A percentile compares a stretch with the other conserved stretches of the same genome.
These are phyloP conservation scores for Nemotelus pantherinus DNA, from an alignment of 2,888 invertebrate species.

Conservation along the genomic window DNA sequence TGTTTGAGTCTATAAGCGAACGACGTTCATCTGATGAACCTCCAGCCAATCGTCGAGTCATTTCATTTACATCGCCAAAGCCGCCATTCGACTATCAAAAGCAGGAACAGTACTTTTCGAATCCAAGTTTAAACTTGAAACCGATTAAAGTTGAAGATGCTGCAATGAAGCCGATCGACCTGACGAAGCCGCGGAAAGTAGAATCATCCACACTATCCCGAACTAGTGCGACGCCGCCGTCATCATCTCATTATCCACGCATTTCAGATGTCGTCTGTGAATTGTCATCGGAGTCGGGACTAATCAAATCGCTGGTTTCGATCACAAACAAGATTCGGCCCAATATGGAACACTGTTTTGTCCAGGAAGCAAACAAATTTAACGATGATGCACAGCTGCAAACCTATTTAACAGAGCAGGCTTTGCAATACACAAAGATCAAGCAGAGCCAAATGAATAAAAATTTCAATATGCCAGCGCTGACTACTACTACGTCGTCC, in stretches of 20 bases:
- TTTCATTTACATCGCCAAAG: constrained; percentile 62
- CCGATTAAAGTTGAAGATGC: constrained; percentile 55
- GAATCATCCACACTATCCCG: background rate
- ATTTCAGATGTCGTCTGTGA: constrained; percentile 62
- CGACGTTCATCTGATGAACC: constrained; percentile 19
- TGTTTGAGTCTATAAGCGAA: constrained; percentile 16
- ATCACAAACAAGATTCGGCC: constrained; percentile 60
- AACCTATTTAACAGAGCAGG: constrained; percentile 77
- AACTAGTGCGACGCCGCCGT: background rate
- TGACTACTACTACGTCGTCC: background rate
- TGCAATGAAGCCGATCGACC: constrained; percentile 61
- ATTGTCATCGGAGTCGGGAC: constrained; percentile 58
- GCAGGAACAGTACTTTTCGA: constrained; percentile 65
- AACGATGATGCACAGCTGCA: constrained; percentile 75
- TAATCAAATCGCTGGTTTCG: constrained; percentile 62
- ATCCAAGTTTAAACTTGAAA: constrained; percentile 62
- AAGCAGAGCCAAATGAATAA: constrained; percentile 71
- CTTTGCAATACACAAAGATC: constrained; percentile 75
- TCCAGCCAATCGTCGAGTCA: constrained; percentile 55
- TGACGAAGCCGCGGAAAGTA: constrained; percentile 61
- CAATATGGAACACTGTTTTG: constrained; percentile 53
- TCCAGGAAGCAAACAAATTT: constrained; percentile 50
- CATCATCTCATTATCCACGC: constrained; percentile 46
- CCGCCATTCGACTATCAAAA: constrained; percentile 64
- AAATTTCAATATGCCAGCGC: constrained; percentile 25